These are phyloP conservation scores for Siderastrea siderea DNA, from an alignment of 92 coral and sea anemone genomes.

Conservation along the genomic window DNA sequence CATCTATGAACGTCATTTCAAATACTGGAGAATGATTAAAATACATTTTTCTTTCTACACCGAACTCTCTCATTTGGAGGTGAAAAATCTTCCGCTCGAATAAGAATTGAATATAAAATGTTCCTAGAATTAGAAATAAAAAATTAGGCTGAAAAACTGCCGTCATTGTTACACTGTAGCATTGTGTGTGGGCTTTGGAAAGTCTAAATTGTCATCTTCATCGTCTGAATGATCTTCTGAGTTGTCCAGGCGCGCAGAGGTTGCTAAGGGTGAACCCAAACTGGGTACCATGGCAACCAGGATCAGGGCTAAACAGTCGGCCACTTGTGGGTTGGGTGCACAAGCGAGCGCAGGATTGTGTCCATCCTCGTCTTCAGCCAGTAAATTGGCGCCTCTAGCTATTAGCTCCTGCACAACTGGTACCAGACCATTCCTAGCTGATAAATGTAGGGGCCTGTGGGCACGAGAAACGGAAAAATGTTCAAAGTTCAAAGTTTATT, in stretches of 20 bases:
- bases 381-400: conserved; percentile 89
- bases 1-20: background rate
- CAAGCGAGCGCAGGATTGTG: conserved; percentile 97
- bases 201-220: conserved; percentile 46
- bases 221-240: conserved; percentile 41
- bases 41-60: background rate
- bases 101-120: conserved; percentile 40
- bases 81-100: background rate
- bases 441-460: conserved; percentile 89
- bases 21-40: background rate
- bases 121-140: conserved; percentile 24
- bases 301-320: conserved; percentile 90
- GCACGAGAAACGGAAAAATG: background rate
- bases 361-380: conserved; percentile 97
- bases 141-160: background rate
- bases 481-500: background rate
- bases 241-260: conserved; percentile 60
- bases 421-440: conserved; percentile 94
- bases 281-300: conserved; percentile 92
- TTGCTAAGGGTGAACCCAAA: conserved; percentile 47
- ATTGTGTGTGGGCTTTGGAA: conserved; percentile 55
- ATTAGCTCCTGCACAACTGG: conserved; percentile 96
- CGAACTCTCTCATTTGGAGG: background rate
- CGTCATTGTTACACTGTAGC: conserved; percentile 66
- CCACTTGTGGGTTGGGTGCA: conserved; percentile 96